Percentiles rank a stretch among this genome's conserved stretches.
phyloP scores from a whole-genome alignment of 1,140 invertebrate species.

The Danaus plexippus region DNA sequence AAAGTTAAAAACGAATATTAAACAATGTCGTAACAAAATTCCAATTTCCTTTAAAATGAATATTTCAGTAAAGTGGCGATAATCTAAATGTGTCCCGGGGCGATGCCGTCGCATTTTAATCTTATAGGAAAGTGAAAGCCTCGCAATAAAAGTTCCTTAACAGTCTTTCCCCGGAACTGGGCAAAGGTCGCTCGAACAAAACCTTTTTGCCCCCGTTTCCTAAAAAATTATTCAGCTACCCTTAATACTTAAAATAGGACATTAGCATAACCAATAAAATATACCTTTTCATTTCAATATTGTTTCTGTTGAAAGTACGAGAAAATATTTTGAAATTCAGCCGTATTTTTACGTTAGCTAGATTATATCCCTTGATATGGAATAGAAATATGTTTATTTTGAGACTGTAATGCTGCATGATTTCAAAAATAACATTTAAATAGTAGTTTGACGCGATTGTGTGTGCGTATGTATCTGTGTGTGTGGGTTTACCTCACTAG shows the following conservation, averaged over 20 bases:
- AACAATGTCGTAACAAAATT: conserved; percentile 15
- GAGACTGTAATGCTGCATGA: too few species aligned
- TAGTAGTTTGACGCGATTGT: too few species aligned
- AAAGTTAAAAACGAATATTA: conserved; percentile 16
- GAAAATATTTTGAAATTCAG: background rate
- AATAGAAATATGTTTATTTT: too few species aligned
- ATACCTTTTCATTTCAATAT: background rate
- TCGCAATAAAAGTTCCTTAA: conserved; percentile 24
- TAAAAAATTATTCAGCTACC: conserved; percentile 16
- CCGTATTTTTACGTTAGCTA: too few species aligned
- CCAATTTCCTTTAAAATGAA: conserved; percentile 25
- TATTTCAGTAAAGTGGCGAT: conserved; percentile 17
- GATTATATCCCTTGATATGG: too few species aligned
- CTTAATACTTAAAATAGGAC: background rate
- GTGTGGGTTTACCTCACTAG: too few species aligned
- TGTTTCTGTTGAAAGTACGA: background rate
- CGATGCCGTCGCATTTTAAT: conserved; percentile 20
- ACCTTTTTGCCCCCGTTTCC: conserved; percentile 9
- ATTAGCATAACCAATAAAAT: too few species aligned
- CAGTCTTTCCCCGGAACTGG: conserved; percentile 18
- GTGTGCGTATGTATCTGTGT: too few species aligned
- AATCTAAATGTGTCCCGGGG: conserved; percentile 18
- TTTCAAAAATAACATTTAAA: too few species aligned
- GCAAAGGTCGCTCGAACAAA: conserved; percentile 18
- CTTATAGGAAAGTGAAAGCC: conserved; percentile 22